These are phyloP conservation scores for Hirtodrosophila cameraria DNA, from an alignment of 2,888 invertebrate genomes.

Conservation along the genomic window DNA sequence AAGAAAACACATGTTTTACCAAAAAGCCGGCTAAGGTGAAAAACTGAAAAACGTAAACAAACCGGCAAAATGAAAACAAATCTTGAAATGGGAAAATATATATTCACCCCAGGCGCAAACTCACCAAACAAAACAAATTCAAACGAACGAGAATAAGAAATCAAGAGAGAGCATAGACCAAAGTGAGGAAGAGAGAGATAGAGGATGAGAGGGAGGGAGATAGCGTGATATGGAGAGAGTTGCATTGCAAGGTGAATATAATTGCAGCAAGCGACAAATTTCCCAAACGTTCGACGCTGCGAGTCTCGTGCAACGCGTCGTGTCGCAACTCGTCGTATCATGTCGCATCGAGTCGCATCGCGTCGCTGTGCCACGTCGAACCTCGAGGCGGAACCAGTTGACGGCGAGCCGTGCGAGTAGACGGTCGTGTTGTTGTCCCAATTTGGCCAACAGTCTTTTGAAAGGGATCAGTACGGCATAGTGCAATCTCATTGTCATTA, in stretches of 20 bases:
- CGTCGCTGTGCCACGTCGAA: slow-evolving; percentile 53
- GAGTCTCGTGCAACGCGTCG: slow-evolving; percentile 41
- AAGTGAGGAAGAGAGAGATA: slow-evolving; percentile 1
- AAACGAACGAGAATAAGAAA: background rate
- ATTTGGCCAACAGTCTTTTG: slow-evolving; percentile 10
- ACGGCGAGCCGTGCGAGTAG: slow-evolving; percentile 84
- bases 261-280: slow-evolving; percentile 44
- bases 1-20: slow-evolving; percentile 17
- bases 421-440: slow-evolving; percentile 82
- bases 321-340: background rate
- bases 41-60: slow-evolving; percentile 80
- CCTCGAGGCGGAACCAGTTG: slow-evolving; percentile 83
- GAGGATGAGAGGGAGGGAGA: slow-evolving; percentile 7
- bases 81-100: slow-evolving; percentile 3
- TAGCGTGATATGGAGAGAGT: slow-evolving; percentile 47
- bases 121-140: slow-evolving; percentile 60
- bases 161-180: slow-evolving; percentile 1
- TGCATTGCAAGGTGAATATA: slow-evolving; percentile 46
- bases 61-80: slow-evolving; percentile 77
- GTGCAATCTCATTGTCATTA: slow-evolving; percentile 17
- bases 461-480: slow-evolving; percentile 9
- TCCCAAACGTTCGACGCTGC: slow-evolving; percentile 33
- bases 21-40: slow-evolving; percentile 71
- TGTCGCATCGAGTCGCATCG: slow-evolving; percentile 23
- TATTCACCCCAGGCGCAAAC: slow-evolving; percentile 58